Evolutionary conservation across 2,113 vertebrate species (phyloP).

Genomic region (Montifringilla adamsi): DNA sequence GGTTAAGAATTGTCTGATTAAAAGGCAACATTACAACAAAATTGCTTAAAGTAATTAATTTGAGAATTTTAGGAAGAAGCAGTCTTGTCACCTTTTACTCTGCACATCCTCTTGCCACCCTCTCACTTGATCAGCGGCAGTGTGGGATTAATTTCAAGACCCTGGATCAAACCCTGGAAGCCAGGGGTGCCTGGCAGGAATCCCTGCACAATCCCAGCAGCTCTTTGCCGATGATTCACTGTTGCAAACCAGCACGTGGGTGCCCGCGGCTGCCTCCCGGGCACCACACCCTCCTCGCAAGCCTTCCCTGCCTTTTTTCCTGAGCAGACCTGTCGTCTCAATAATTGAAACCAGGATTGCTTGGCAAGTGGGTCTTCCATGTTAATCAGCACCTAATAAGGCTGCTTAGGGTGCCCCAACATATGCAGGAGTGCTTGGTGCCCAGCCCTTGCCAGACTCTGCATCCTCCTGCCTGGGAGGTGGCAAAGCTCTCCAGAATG

Average conservation of each 20-base stretch:
- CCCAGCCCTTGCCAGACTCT: background rate
- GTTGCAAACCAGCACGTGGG: accelerated
- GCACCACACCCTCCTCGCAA: background rate
- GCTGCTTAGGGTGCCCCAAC: background rate
- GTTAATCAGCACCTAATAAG: too few species aligned
- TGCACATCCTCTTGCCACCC: background rate
- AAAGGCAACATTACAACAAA: background rate
- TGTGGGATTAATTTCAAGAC: background rate
- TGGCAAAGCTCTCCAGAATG: background rate
- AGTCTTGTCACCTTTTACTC: background rate
- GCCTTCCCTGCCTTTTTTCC: background rate
- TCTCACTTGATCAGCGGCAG: background rate
- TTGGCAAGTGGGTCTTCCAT: background rate
- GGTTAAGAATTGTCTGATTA: background rate
- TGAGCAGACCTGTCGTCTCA: background rate
- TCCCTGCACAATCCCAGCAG: background rate
- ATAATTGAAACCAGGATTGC: background rate
- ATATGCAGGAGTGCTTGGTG: background rate
- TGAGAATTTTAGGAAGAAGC: background rate
- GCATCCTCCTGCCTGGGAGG: background rate
- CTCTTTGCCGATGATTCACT: background rate
- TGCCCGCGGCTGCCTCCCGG: accelerated
- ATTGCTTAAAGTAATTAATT: background rate
- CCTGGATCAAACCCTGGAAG: accelerated
- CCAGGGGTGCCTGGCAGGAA: accelerated